Base-by-base conservation (phyloP, 2,888 invertebrate genomes). In the Caenorhabditis macrosperma region DNA sequence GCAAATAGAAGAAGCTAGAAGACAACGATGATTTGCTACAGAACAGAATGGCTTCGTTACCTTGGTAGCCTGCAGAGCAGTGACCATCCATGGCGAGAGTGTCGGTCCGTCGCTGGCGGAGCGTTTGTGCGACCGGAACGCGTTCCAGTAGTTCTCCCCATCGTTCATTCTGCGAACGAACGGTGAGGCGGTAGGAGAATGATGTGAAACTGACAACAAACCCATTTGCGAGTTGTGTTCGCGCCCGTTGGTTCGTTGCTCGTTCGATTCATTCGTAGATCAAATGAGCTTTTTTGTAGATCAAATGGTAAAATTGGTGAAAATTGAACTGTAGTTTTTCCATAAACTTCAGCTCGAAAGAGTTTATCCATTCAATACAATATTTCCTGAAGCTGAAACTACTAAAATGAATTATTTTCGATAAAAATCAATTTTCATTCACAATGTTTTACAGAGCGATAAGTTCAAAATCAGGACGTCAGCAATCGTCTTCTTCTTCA, bases 1-100 rank as follows among this genome's bases (percentile, higher is more conserved):
- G 87, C 61, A 57, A 88, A 86, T 4, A 88, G 80, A n/a, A 82
- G 33, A 22, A 88, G 76, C 88, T 88, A 64, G 10, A 88, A 83
- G 48, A 17, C 17, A 30, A 41, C 1, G 4, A 1, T 30, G 17
- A 12, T 10, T 41, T 15, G 20, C 15, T 28, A 12, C 7, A 9
- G 33, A 20, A 54, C 66, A 46, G 41, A 46, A 17, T 50, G 24
- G 10, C 24, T 38, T n/a, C 20, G 9, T 9, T 6, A 85, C 85
- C 78, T 86, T 86, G 33, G 80, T 72, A 22, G 69, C 63, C 57
- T 86, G 86, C 10, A 86, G 67, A n/a, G 84, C 75, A 10, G 83
- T 86, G 24, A 86, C 68, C 79, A 85, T 84, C 85, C 86, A 85
- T 60, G 82, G 82, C 41, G 83, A 64, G n/a, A 85, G 74, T 0